Conservation (phyloP, 2,113 vertebrate genomes). For the Xiphophorus couchianus region DNA sequence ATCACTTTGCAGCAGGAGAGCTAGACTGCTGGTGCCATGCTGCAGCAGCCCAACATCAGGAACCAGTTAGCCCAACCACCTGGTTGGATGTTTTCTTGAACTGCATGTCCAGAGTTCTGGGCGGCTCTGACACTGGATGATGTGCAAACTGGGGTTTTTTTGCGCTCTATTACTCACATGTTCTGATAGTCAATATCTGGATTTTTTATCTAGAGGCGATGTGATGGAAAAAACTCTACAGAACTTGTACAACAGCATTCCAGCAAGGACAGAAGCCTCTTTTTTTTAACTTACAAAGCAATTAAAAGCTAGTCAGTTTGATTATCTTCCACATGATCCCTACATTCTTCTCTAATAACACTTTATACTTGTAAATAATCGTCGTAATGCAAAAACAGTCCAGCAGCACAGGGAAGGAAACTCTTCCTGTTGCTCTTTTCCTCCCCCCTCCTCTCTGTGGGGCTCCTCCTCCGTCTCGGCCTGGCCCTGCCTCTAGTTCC, state of each 20-base stretch:
- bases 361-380: neutral
- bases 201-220: slow-evolving; percentile 14
- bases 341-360: neutral
- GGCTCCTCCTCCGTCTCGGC: neutral
- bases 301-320: slow-evolving; percentile 1
- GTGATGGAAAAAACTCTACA: slow-evolving; percentile 4
- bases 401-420: slow-evolving; percentile 55
- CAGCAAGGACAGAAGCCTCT: neutral
- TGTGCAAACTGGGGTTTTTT: slow-evolving; percentile 25
- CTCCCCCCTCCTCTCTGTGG: slow-evolving; percentile 18
- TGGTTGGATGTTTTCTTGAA: slow-evolving; percentile 16
- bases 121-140: neutral
- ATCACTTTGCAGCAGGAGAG: slow-evolving; percentile 3
- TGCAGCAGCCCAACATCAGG: slow-evolving; percentile 22
- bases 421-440: slow-evolving; percentile 68
- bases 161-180: slow-evolving; percentile 16
- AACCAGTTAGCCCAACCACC: slow-evolving; percentile 20
- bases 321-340: neutral
- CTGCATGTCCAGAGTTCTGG: neutral
- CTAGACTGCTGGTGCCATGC: neutral
- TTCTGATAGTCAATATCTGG: slow-evolving; percentile 3
- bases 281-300: slow-evolving; percentile 17
- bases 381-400: slow-evolving; percentile 34
- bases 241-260: slow-evolving; percentile 31
- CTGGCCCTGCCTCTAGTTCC: slow-evolving; percentile 70